Conservation (phyloP, 2,113 vertebrate genomes). For the Microtus richardsoni region DNA sequence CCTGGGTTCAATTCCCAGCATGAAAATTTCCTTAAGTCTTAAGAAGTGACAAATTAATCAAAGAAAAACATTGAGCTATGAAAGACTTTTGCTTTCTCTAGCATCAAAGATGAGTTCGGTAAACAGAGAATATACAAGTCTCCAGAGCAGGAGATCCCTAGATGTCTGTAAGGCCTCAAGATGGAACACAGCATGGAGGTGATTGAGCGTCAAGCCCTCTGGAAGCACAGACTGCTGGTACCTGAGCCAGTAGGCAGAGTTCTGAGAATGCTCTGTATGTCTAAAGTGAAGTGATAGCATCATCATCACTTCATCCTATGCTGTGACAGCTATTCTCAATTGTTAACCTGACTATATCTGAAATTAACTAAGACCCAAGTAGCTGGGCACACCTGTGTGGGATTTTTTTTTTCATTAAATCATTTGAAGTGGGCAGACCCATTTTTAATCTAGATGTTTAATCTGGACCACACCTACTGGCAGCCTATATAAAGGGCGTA, state of each 20-base stretch:
- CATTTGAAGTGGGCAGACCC: background rate
- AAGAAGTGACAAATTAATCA: background rate
- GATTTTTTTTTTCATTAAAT: background rate
- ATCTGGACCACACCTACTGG: background rate
- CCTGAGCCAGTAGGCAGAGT: background rate
- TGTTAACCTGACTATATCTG: background rate
- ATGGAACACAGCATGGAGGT: background rate
- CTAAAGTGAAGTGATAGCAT: background rate
- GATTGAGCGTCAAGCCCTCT: too few relatives aligned
- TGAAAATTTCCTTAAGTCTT: background rate
- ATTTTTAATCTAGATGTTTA: background rate
- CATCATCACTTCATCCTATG: background rate
- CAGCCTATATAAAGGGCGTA: background rate
- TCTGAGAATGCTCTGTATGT: background rate
- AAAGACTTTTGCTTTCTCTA: background rate
- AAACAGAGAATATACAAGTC: background rate
- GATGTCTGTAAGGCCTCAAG: background rate
- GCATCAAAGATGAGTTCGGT: background rate
- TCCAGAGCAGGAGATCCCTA: background rate
- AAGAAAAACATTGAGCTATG: background rate
- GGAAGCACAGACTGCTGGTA: background rate
- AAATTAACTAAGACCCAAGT: background rate
- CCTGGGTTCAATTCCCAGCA: background rate
- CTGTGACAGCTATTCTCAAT: too few relatives aligned
- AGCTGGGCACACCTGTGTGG: background rate